Conservation (phyloP, 2,888 invertebrate genomes). For the Plagodis pulveraria region DNA sequence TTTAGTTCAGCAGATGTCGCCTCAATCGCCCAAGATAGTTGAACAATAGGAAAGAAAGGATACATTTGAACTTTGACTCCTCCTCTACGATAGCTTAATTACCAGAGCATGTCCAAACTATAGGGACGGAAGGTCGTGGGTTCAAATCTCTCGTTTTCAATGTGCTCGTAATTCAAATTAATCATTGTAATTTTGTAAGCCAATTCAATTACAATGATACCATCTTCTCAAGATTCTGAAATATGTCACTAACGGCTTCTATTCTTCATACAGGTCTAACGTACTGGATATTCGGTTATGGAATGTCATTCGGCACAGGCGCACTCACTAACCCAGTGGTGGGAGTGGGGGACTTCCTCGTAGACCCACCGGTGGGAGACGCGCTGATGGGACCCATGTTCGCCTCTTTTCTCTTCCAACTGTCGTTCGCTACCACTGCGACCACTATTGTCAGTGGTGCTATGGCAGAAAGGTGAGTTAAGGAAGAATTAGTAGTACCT, state of each 20-base stretch:
- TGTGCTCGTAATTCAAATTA: too few relatives aligned
- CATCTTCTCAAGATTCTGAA: not conserved
- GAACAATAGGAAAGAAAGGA: too few relatives aligned
- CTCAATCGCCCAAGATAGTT: too few relatives aligned
- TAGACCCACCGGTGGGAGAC: slow-evolving; percentile 90
- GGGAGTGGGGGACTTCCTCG: slow-evolving; percentile 92
- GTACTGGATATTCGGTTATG: slow-evolving; percentile 98
- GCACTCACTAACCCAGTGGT: slow-evolving; percentile 91
- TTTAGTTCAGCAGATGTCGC: too few relatives aligned
- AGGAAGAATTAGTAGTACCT: not conserved
- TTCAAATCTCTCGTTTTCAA: too few relatives aligned
- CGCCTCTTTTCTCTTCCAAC: slow-evolving; percentile 95
- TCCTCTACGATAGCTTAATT: too few relatives aligned
- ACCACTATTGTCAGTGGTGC: slow-evolving; percentile 97
- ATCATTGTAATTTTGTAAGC: too few relatives aligned
- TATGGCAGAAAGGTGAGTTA: slow-evolving; percentile 93
- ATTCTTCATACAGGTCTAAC: slow-evolving; percentile 86
- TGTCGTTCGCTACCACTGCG: slow-evolving; percentile 95
- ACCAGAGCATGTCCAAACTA: too few relatives aligned
- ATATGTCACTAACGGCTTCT: not conserved
- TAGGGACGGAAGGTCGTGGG: too few relatives aligned
- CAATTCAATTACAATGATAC: too few relatives aligned
- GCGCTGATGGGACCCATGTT: slow-evolving; percentile 93
- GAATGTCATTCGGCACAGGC: slow-evolving; percentile 93
- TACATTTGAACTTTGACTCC: too few relatives aligned